Evolutionary conservation across 2,888 invertebrate genomes (phyloP).

Genomic region (Cabera pusaria): DNA sequence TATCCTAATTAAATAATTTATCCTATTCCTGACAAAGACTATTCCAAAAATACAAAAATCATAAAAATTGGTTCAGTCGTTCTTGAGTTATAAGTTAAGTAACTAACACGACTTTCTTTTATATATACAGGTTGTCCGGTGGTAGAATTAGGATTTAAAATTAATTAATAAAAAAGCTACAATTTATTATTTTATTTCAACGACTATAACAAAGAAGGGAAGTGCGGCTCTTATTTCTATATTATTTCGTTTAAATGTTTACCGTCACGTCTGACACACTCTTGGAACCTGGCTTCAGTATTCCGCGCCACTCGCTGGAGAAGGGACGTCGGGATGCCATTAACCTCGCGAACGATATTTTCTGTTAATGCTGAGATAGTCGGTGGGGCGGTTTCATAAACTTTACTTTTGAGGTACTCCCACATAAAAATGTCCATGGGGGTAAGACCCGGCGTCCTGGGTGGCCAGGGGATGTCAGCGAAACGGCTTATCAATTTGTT

Average conservation of each 20-base stretch:
- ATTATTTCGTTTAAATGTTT: constrained; percentile 13
- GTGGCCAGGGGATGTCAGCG: constrained; percentile 33
- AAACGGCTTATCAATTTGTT: constrained; percentile 25
- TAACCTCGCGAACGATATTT: constrained; percentile 2
- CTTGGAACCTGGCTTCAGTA: constrained; percentile 5
- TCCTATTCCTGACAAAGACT: no score
- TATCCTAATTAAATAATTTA: no score
- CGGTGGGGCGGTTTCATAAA: constrained; percentile 7
- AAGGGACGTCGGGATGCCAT: constrained; percentile 3
- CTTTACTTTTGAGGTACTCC: constrained; percentile 12
- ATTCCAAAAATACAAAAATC: no score
- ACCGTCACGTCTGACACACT: constrained; percentile 10
- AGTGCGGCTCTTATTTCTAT: constrained; percentile 3
- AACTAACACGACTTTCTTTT: no score
- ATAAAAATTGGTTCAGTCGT: no score
- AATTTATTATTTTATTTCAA: no score
- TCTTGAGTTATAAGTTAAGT: no score
- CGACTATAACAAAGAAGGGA: no score
- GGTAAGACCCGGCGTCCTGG: constrained; percentile 32
- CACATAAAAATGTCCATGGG: constrained; percentile 31
- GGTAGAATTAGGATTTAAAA: no score
- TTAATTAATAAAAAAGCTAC: no score
- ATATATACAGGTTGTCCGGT: no score
- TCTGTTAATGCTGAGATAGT: constrained; percentile 8
- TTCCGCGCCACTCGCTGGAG: constrained; percentile 8